Evolutionary conservation across 92 coral and sea anemone genomes (phyloP).

Genomic region (Galaxea fascicularis): DNA sequence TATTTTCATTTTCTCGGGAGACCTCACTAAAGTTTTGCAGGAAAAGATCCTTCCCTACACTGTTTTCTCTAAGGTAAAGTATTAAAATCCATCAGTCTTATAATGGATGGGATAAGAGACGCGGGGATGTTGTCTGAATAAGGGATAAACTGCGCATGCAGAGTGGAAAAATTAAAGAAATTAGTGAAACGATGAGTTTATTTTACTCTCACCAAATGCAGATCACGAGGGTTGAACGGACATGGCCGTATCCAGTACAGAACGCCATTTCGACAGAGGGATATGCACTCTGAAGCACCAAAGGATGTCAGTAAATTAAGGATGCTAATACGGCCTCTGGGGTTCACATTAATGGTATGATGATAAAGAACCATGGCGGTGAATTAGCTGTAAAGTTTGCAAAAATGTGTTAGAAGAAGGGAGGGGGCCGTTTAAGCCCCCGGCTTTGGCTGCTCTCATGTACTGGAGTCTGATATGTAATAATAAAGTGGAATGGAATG

Average conservation of each 20-base stretch:
- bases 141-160: background rate
- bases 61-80: conserved; percentile 41
- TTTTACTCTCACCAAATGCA: background rate
- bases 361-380: background rate
- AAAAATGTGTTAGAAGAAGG: too few relatives aligned
- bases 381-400: too few relatives aligned
- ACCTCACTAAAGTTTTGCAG: conserved; percentile 40
- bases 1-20: conserved; percentile 38
- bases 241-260: background rate
- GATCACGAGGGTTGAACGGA: conserved; percentile 17
- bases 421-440: too few relatives aligned
- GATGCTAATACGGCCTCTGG: conserved; percentile 50
- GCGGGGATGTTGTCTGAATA: background rate
- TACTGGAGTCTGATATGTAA: too few relatives aligned
- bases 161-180: background rate
- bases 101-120: background rate
- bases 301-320: conserved; percentile 26
- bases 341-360: conserved; percentile 69
- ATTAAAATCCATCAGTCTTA: background rate
- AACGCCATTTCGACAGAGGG: conserved; percentile 5
- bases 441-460: too few relatives aligned
- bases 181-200: too few relatives aligned
- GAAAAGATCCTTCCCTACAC: conserved; percentile 13
- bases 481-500: too few relatives aligned
- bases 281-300: background rate